Percentiles rank a stretch among this genome's conserved stretches.
Evolutionary conservation across 1,140 invertebrate genomes (phyloP).

Genomic region (Drosophila sucinea): DNA sequence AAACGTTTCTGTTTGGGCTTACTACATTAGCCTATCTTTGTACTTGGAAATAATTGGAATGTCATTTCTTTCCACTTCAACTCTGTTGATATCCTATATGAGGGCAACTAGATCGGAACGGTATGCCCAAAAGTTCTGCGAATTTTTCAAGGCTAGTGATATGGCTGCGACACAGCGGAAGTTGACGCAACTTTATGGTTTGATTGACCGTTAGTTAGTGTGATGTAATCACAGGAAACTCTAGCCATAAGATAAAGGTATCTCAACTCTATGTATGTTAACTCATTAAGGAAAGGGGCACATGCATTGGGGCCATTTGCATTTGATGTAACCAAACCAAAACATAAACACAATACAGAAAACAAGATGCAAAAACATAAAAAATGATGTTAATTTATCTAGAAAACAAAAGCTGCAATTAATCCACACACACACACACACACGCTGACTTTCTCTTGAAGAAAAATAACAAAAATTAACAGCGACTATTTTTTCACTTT

Average conservation of each 20-base stretch:
- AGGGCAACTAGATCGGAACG: no score
- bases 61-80: no score
- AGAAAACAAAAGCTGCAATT: constrained; percentile 74
- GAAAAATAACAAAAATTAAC: constrained; percentile 3
- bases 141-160: neutral
- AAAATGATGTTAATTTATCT: constrained; percentile 60
- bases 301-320: constrained; percentile 28
- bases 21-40: no score
- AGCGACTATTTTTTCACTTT: constrained; percentile 73
- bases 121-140: no score
- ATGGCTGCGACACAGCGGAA: neutral
- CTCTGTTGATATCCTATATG: no score
- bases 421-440: constrained; percentile 44
- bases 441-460: constrained; percentile 58
- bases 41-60: no score
- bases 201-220: constrained; percentile 36
- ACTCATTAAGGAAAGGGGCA: constrained; percentile 21
- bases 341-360: constrained; percentile 32
- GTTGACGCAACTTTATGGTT: constrained; percentile 18
- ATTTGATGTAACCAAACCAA: constrained; percentile 23
- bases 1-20: no score
- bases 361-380: constrained; percentile 39
- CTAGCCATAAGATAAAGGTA: constrained; percentile 17
- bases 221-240: constrained; percentile 39
- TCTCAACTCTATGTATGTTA: neutral